These are phyloP conservation scores for Rhinichthys osculus DNA, from an alignment of 2,797 vertebrate species.

Conservation along the genomic window DNA sequence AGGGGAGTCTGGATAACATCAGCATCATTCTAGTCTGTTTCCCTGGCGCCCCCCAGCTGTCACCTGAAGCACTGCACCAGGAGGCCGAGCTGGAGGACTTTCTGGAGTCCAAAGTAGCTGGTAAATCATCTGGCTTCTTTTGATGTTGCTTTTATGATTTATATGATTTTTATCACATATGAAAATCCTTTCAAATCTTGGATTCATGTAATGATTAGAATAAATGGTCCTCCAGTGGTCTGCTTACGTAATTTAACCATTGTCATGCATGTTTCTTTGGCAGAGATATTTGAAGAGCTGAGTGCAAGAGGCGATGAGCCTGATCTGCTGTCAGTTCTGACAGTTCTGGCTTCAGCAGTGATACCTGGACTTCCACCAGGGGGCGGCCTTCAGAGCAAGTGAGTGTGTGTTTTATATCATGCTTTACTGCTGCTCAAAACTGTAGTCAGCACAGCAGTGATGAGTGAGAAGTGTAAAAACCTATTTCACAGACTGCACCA, in stretches of 20 bases:
- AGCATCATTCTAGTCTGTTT: constrained; percentile 86
- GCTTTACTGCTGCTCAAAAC: neutral
- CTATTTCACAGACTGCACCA: neutral
- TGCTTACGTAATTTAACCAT: neutral
- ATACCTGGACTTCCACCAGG: constrained; percentile 85
- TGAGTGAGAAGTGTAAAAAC: neutral
- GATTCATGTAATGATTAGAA: neutral
- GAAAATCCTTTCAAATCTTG: neutral
- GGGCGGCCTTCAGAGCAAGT: constrained; percentile 86
- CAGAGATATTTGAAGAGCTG: constrained; percentile 81
- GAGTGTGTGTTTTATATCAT: constrained; percentile 53
- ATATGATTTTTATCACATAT: neutral
- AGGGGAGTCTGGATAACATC: constrained; percentile 90
- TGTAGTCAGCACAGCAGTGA: neutral
- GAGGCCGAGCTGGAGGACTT: constrained; percentile 80
- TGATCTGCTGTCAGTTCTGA: constrained; percentile 81
- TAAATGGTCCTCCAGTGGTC: neutral
- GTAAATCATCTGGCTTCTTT: constrained; percentile 62
- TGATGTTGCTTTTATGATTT: neutral
- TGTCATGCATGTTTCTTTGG: constrained; percentile 16
- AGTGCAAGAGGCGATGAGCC: constrained; percentile 76
- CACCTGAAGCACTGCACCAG: constrained; percentile 80
- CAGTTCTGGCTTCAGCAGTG: constrained; percentile 75
- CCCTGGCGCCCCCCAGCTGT: constrained; percentile 82
- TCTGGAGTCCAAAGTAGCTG: constrained; percentile 82